These are phyloP conservation scores for Megatriorchis doriae DNA, from an alignment of 2,113 vertebrate species.

Conservation along the genomic window DNA sequence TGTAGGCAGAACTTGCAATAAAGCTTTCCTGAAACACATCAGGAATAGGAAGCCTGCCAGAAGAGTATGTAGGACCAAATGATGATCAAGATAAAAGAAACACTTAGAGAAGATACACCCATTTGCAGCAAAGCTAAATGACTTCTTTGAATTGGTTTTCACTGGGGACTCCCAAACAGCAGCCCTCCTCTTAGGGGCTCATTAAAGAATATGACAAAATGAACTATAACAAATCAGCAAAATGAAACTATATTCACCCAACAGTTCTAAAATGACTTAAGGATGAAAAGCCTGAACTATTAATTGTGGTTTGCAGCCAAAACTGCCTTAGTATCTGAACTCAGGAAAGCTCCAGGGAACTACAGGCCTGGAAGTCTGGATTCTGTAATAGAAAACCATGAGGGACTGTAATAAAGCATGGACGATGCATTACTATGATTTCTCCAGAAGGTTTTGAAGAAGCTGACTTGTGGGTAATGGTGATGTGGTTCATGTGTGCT, in stretches of 20 bases:
- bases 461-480: background rate
- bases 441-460: background rate
- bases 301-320: background rate
- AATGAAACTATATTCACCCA: background rate
- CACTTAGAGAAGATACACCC: background rate
- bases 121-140: background rate
- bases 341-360: background rate
- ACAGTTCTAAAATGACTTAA: background rate
- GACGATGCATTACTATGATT: background rate
- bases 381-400: background rate
- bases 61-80: background rate
- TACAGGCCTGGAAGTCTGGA: background rate
- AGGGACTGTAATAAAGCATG: background rate
- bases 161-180: background rate
- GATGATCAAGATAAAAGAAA: background rate
- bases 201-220: background rate
- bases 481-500: background rate
- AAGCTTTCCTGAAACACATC: background rate
- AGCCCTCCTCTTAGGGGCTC: background rate
- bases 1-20: background rate
- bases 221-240: background rate
- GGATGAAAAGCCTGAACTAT: background rate
- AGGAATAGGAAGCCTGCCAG: background rate
- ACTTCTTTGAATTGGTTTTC: background rate
- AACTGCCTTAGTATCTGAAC: background rate